These are phyloP conservation scores for Hyppa rectilinea DNA, from an alignment of 2,888 invertebrate genomes.

Conservation along the genomic window DNA sequence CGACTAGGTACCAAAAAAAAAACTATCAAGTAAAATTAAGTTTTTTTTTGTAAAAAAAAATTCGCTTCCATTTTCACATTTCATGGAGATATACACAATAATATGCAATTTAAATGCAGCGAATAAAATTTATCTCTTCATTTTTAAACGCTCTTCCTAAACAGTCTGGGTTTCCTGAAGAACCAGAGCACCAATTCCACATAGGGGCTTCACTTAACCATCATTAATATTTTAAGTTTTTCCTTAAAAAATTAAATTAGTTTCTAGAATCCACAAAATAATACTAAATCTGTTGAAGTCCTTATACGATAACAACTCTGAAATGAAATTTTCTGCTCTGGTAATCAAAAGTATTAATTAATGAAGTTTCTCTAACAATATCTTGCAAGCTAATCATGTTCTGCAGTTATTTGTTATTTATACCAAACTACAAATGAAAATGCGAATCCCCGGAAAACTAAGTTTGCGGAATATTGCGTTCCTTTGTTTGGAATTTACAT, in stretches of 20 bases:
- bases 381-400: constrained; percentile 6
- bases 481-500: constrained; percentile 59
- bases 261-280: background rate
- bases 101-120: background rate
- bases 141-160: too few relatives aligned
- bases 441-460: constrained; percentile 33
- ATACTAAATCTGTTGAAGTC: background rate
- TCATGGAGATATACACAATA: background rate
- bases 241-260: background rate
- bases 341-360: background rate
- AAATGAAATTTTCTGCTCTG: background rate
- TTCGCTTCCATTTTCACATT: background rate
- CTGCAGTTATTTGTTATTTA: constrained; percentile 43
- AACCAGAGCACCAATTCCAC: too few relatives aligned
- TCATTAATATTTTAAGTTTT: background rate
- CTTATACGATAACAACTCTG: background rate
- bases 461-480: constrained; percentile 46
- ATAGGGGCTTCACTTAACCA: background rate
- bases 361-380: constrained; percentile 2
- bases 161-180: background rate
- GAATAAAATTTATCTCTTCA: background rate
- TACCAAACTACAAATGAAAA: constrained; percentile 43
- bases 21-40: too few relatives aligned
- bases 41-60: too few relatives aligned
- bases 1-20: too few relatives aligned